phyloP scores from a whole-genome alignment of 2,888 invertebrate genomes.

The Caenorhabditis sulstoni region DNA sequence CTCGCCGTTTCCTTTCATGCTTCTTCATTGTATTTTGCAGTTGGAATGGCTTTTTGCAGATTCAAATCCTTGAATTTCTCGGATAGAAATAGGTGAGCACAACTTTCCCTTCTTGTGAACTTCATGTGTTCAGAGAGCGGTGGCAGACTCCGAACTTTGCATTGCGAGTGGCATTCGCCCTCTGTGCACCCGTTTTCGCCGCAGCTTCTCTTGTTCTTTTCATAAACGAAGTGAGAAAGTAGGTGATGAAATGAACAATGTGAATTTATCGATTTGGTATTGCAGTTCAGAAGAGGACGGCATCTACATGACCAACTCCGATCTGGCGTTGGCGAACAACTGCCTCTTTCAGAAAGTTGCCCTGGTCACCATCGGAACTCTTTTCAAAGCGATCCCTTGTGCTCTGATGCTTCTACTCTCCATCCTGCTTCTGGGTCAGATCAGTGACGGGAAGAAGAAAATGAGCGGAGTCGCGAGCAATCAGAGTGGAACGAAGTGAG shows the following conservation, averaged over 20 bases:
- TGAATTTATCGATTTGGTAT: too few species aligned
- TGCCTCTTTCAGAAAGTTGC: constrained; percentile 31
- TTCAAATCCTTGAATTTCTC: constrained; percentile 29
- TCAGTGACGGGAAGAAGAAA: constrained; percentile 24
- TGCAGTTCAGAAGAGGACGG: constrained; percentile 28
- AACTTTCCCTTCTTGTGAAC: too few species aligned
- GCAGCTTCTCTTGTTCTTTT: constrained; percentile 18
- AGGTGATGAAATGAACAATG: background rate
- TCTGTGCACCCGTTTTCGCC: constrained; percentile 25
- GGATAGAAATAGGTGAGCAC: constrained; percentile 3
- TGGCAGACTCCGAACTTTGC: constrained; percentile 46
- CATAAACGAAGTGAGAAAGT: constrained; percentile 30
- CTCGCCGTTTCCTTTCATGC: constrained; percentile 38
- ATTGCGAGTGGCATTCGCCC: constrained; percentile 3
- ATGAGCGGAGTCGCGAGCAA: background rate
- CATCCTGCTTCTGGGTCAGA: constrained; percentile 7
- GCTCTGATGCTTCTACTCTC: constrained; percentile 12
- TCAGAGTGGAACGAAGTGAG: constrained; percentile 7
- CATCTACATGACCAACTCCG: constrained; percentile 25
- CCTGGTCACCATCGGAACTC: constrained; percentile 5
- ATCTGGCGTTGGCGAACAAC: constrained; percentile 17
- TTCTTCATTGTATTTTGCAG: constrained; percentile 38
- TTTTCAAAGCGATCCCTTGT: constrained; percentile 40
- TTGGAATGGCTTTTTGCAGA: constrained; percentile 48
- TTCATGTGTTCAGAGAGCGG: constrained; percentile 21